Evolutionary conservation across 2,888 invertebrate genomes (phyloP), one percentile per base, ranked within the genome.

Genomic region (Pseudoips prasinana): DNA sequence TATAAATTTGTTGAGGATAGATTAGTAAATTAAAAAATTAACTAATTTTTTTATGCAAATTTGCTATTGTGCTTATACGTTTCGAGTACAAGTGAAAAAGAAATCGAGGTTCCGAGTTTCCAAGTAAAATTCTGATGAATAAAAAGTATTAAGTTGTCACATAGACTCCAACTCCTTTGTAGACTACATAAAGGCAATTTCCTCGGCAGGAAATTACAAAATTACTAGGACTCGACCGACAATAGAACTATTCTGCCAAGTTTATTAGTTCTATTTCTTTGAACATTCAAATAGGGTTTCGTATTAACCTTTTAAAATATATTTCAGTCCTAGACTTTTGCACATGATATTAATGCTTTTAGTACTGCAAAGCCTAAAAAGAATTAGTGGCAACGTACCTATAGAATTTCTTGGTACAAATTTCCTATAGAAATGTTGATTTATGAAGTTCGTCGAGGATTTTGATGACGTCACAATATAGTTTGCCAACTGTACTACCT

Each of bases 131-230:
- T 5, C 3, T n/a, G n/a, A n/a, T n/a, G n/a, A n/a, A n/a, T n/a
- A n/a, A n/a, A n/a, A n/a, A n/a, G 14, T 20, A 20, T 20, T 49
- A 56, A 60, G 46, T 46, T 35, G 35, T 55, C 31, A 34, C 29
- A 41, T 45, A 48, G 48, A 58, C 45, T 34, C 32, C 18, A 41
- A 36, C 36, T 53, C 45, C 56, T 54, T 63, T 60, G 54, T 55
- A 54, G 39, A 37, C 39, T 59, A 46, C 51, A 70, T 54, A 71
- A 76, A 69, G 58, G 70, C 67, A 79, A 82, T 82, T 83, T 82
- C 81, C 80, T 71, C 42, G 22, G 35, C 55, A 73, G 82, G 79
- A 81, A 79, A 81, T 79, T 78, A 77, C 66, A 61, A 64, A 65
- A 70, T 73, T 68, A 59, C 54, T 54, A 53, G 48, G 58, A 66